These are phyloP conservation scores for Sylvia borin DNA, from an alignment of 2,797 vertebrate species.

Conservation along the genomic window DNA sequence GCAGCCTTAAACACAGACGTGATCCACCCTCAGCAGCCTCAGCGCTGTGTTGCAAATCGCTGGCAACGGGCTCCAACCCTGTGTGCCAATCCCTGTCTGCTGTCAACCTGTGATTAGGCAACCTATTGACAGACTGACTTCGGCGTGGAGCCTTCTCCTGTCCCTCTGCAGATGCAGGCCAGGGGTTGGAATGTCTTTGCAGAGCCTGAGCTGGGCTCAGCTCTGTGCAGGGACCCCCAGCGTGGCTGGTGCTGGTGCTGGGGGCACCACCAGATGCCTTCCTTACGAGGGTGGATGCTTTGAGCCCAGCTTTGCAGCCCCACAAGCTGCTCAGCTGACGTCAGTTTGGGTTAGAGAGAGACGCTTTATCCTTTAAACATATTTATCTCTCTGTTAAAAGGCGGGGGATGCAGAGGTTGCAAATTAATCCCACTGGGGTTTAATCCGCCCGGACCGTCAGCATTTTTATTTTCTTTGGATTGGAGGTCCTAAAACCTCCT, in stretches of 20 bases:
- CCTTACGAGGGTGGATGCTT: accelerated
- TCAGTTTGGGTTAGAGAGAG: not conserved
- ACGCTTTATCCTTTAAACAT: not conserved
- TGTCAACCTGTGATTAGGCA: not conserved
- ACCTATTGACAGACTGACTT: not conserved
- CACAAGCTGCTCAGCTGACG: not conserved
- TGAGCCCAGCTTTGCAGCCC: not conserved
- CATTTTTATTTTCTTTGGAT: not conserved
- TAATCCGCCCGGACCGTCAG: not conserved
- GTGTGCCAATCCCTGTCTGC: not conserved
- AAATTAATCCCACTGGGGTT: not conserved
- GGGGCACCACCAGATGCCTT: not conserved
- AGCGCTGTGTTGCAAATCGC: not conserved
- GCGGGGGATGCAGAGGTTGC: not conserved
- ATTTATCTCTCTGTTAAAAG: not conserved
- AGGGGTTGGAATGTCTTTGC: not conserved
- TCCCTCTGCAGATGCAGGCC: not conserved
- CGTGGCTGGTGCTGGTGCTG: not conserved
- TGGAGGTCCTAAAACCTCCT: not conserved
- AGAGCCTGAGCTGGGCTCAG: not conserved
- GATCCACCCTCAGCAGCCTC: not conserved
- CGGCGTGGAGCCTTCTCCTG: not conserved
- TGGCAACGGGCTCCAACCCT: not conserved
- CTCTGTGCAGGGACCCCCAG: accelerated
- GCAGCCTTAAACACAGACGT: not conserved